These are phyloP conservation scores for Ctenochaetus hawaiiensis DNA, from an alignment of 2,797 vertebrate genomes.

Conservation along the genomic window DNA sequence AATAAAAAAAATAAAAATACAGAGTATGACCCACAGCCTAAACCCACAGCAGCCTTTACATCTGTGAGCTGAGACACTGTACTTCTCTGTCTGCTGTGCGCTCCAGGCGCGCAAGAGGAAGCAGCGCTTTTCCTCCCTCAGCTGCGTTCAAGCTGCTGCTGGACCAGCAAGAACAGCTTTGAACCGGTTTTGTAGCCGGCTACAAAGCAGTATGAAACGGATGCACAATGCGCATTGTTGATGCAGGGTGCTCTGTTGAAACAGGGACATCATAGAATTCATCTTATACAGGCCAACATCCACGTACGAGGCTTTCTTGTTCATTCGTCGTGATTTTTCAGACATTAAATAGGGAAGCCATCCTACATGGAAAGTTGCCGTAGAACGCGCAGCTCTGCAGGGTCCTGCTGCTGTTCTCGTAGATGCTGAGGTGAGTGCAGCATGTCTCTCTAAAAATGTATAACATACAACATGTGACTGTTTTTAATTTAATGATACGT, in stretches of 20 bases:
- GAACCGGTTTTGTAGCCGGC: slow-evolving; percentile 79
- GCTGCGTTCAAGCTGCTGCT: slow-evolving; percentile 47
- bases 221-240: slow-evolving; percentile 54
- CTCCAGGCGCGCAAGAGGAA: slow-evolving; percentile 56
- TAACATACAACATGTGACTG: not conserved
- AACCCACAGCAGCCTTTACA: not conserved
- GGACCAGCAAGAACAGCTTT: slow-evolving; percentile 84
- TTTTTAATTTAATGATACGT: not conserved
- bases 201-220: slow-evolving; percentile 69
- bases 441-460: slow-evolving; percentile 29
- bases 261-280: not conserved
- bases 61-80: not conserved
- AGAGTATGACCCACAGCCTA: not conserved
- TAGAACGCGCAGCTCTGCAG: slow-evolving; percentile 61
- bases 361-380: slow-evolving; percentile 70
- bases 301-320: not conserved
- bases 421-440: slow-evolving; percentile 78
- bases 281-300: not conserved
- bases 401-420: slow-evolving; percentile 58
- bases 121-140: slow-evolving; percentile 45
- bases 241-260: slow-evolving; percentile 16
- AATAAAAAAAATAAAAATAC: not conserved
- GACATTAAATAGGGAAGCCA: slow-evolving; percentile 18
- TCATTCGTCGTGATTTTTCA: slow-evolving; percentile 4
- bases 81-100: not conserved